phyloP scores from a whole-genome alignment of 2,888 invertebrate species.

The Aethes cnicana region DNA sequence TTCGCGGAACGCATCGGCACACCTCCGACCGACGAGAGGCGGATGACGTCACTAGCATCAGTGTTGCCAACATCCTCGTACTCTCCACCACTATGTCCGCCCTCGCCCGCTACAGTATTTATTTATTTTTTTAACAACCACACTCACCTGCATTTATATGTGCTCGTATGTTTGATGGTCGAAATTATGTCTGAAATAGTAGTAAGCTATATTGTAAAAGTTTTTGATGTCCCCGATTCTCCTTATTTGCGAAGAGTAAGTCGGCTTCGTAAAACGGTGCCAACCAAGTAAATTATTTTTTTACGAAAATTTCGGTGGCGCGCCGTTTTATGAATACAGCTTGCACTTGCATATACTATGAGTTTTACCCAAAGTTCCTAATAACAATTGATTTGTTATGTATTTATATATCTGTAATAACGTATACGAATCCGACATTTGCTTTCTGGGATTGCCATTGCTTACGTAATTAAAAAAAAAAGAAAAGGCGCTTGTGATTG shows the following conservation, averaged over 20 bases:
- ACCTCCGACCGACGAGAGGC: no score
- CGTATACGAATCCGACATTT: constrained; percentile 69
- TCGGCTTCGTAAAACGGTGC: no score
- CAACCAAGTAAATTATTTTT: no score
- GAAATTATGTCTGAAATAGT: constrained; percentile 33
- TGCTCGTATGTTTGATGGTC: constrained; percentile 50
- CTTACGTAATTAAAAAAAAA: constrained; percentile 48
- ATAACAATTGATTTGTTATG: constrained; percentile 38
- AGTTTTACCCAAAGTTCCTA: constrained; percentile 22
- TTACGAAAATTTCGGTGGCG: background rate
- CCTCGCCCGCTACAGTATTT: constrained; percentile 68
- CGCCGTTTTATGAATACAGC: background rate
- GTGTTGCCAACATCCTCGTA: constrained; percentile 12
- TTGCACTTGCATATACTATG: constrained; percentile 9
- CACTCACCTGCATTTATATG: constrained; percentile 81
- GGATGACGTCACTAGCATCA: background rate
- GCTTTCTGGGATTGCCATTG: constrained; percentile 76
- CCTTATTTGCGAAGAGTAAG: no score
- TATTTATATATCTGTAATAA: constrained; percentile 23
- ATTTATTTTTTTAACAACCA: constrained; percentile 63
- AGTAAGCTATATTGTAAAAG: constrained; percentile 27
- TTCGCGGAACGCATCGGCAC: no score
- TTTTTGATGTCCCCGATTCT: background rate
- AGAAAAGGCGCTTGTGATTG: constrained; percentile 72
- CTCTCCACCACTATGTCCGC: background rate